Evolutionary conservation across 2,888 invertebrate genomes (phyloP).

Genomic region (Drosophila macrothrix): DNA sequence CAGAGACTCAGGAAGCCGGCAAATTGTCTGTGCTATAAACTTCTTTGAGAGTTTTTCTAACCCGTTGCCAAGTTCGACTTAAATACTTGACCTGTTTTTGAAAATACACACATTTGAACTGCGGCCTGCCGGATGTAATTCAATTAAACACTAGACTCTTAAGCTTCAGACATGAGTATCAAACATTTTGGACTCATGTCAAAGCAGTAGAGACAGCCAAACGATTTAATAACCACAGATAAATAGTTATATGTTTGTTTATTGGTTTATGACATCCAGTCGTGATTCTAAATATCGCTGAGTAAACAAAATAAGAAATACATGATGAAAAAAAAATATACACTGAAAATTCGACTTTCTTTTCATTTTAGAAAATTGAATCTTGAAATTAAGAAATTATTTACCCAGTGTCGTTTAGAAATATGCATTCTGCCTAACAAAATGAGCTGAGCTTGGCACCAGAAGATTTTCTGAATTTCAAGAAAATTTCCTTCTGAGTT

Average conservation of each 20-base stretch:
- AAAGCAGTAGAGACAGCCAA: neutral
- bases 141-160: conserved; percentile 27
- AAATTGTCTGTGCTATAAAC: conserved; percentile 18
- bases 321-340: no score
- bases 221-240: neutral
- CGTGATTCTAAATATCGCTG: no score
- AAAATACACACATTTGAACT: conserved; percentile 27
- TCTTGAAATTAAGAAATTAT: neutral
- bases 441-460: neutral
- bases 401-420: neutral
- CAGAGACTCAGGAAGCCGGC: neutral
- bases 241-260: neutral
- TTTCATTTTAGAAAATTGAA: no score
- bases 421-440: neutral
- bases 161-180: neutral
- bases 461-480: neutral
- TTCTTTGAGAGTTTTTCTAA: conserved; percentile 3
- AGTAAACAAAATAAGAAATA: no score
- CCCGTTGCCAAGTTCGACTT: conserved; percentile 58
- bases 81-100: conserved; percentile 65
- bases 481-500: neutral
- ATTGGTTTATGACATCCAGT: neutral
- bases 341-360: no score
- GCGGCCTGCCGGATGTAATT: conserved; percentile 32
- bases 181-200: neutral